phyloP scores from a whole-genome alignment of 2,113 vertebrate genomes.

The Lepisosteus oculatus region DNA sequence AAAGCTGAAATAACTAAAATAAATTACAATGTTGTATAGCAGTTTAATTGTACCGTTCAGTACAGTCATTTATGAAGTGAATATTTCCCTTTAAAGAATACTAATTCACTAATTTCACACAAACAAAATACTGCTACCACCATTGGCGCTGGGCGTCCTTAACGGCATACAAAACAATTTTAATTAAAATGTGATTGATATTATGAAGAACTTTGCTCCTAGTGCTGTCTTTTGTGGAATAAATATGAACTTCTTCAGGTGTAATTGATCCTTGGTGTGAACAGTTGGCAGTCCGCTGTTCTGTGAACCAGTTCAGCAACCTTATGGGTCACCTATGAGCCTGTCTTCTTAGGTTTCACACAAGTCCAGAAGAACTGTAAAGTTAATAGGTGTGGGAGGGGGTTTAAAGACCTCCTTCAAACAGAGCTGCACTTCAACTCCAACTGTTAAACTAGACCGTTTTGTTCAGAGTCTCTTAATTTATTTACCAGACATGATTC shows the following conservation, averaged over 20 bases:
- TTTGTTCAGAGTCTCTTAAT: slow-evolving; percentile 20
- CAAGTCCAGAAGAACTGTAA: not conserved
- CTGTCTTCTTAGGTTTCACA: not conserved
- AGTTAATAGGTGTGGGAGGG: slow-evolving; percentile 39
- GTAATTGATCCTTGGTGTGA: not conserved
- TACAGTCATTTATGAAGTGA: too few relatives aligned
- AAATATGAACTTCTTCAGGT: not conserved
- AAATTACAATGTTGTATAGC: too few relatives aligned
- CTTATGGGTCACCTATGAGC: not conserved
- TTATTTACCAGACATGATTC: slow-evolving; percentile 39
- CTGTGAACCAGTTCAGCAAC: not conserved
- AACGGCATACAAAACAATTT: too few relatives aligned
- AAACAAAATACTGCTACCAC: too few relatives aligned
- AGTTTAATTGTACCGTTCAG: too few relatives aligned
- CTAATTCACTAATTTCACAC: too few relatives aligned
- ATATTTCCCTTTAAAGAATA: too few relatives aligned
- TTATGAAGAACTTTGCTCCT: not conserved
- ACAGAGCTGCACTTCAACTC: slow-evolving; percentile 50
- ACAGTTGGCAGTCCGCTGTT: not conserved
- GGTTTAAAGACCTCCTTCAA: slow-evolving; percentile 54
- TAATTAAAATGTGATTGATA: too few relatives aligned
- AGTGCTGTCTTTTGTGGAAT: not conserved
- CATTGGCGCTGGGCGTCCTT: too few relatives aligned
- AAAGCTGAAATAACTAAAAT: too few relatives aligned
- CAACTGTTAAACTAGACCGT: slow-evolving; percentile 30